phyloP scores from a whole-genome alignment of 1,140 invertebrate genomes.

The Pemphigus obesinymphae region DNA sequence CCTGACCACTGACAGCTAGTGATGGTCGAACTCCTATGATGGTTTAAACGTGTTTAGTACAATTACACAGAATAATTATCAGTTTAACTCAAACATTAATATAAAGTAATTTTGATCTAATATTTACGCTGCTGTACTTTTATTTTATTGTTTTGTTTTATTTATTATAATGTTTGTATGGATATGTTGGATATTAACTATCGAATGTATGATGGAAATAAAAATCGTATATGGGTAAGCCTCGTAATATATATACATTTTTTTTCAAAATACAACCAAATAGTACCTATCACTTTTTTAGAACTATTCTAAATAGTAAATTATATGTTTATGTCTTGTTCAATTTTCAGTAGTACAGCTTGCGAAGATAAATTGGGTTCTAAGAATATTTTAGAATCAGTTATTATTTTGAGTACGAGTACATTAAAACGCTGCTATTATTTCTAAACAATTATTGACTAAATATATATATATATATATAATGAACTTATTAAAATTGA shows the following conservation, averaged over 20 bases:
- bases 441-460: too few species aligned
- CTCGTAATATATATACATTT: neutral
- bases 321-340: too few species aligned
- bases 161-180: neutral
- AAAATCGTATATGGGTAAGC: neutral
- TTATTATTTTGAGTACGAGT: too few species aligned
- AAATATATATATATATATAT: too few species aligned
- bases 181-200: neutral
- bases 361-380: too few species aligned
- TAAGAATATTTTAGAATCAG: too few species aligned
- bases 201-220: neutral
- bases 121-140: neutral
- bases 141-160: conserved; percentile 11
- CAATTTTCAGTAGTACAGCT: too few species aligned
- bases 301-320: neutral
- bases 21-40: neutral
- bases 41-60: neutral
- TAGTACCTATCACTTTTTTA: neutral
- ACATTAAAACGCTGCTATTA: too few species aligned
- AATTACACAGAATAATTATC: neutral
- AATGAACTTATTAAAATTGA: too few species aligned
- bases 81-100: neutral
- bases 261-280: neutral
- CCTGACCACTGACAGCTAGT: neutral
- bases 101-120: neutral